phyloP scores from a whole-genome alignment of 2,797 vertebrate species.

The Danio kyathit region DNA sequence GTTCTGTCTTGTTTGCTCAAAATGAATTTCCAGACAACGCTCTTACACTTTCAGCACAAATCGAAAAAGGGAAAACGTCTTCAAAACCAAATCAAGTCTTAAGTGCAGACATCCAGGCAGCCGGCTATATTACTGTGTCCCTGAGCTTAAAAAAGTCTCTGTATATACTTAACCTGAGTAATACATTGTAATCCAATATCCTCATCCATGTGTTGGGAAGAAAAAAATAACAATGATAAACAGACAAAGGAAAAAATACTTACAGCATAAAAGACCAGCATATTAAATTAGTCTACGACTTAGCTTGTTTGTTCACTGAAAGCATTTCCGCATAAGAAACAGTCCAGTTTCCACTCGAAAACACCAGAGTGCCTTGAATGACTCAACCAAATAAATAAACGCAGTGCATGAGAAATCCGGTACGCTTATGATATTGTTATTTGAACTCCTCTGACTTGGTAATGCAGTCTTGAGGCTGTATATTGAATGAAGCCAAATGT shows the following conservation, averaged over 20 bases:
- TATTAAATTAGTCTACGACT: slow-evolving; percentile 8
- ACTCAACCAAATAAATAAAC: slow-evolving; percentile 38
- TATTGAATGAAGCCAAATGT: slow-evolving; percentile 42
- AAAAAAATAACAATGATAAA: slow-evolving; percentile 9
- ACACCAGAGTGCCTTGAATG: neutral
- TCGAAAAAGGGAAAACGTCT: slow-evolving; percentile 1
- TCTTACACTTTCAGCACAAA: slow-evolving; percentile 12
- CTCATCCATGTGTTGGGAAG: neutral
- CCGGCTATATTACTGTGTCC: slow-evolving; percentile 1
- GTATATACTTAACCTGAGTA: neutral
- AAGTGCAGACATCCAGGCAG: neutral
- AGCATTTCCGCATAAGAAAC: slow-evolving; percentile 2
- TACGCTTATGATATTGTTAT: slow-evolving; percentile 16
- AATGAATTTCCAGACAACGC: neutral
- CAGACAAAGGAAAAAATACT: neutral
- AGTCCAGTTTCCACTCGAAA: neutral
- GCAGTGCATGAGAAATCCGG: slow-evolving; percentile 4
- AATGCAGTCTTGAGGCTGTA: slow-evolving; percentile 33
- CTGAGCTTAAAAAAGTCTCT: neutral
- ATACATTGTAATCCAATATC: slow-evolving; percentile 18
- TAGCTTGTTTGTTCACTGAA: slow-evolving; percentile 7
- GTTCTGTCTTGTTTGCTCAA: slow-evolving; percentile 19
- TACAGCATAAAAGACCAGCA: neutral
- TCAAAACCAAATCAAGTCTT: slow-evolving; percentile 13
- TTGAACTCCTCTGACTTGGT: slow-evolving; percentile 41